Evolutionary conservation across 1,140 invertebrate species (phyloP).

Genomic region (Bombus fervidus): DNA sequence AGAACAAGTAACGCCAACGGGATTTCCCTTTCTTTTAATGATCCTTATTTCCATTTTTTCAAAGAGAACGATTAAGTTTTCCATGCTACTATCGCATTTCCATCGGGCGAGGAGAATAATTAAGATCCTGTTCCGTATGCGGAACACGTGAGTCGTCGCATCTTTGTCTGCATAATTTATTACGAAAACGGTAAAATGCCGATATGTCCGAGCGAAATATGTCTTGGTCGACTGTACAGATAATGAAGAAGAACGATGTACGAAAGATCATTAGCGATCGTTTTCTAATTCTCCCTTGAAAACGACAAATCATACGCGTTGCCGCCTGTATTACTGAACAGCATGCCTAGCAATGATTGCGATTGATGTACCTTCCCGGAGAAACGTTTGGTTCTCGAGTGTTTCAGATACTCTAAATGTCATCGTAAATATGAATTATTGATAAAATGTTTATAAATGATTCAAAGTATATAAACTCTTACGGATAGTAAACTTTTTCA

Average conservation of each 20-base stretch:
- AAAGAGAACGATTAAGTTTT: conserved; percentile 4
- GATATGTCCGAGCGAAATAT: conserved; percentile 19
- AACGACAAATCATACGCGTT: not conserved
- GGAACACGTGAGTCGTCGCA: not conserved
- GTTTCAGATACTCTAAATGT: no score
- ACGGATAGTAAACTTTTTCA: no score
- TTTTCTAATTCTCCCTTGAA: not conserved
- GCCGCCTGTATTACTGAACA: no score
- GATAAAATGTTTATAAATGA: no score
- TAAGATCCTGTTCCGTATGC: conserved; percentile 35
- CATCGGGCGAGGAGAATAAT: conserved; percentile 21
- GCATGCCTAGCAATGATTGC: no score
- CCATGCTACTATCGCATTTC: not conserved
- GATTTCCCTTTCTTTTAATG: not conserved
- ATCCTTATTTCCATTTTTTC: not conserved
- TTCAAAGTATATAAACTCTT: no score
- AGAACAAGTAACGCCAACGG: not conserved
- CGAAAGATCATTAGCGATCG: not conserved
- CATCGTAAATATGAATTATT: no score
- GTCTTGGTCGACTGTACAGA: not conserved
- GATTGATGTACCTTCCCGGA: no score
- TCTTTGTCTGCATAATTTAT: conserved; percentile 40
- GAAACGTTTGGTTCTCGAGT: no score
- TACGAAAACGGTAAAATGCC: conserved; percentile 38
- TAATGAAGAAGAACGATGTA: conserved; percentile 34